phyloP scores from a whole-genome alignment of 1,140 invertebrate species.

The Saccostrea echinata region DNA sequence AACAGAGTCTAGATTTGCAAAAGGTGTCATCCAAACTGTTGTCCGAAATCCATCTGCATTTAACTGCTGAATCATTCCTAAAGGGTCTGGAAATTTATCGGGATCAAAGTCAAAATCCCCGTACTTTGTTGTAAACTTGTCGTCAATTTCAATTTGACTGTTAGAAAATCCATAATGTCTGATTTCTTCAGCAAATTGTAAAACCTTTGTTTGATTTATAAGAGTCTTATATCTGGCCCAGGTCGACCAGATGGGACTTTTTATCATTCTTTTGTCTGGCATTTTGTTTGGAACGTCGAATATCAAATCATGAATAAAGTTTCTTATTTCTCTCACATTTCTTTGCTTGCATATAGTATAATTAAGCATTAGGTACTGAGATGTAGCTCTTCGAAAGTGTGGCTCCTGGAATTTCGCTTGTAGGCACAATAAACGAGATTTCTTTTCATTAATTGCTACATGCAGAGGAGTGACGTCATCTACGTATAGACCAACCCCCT shows the following conservation, averaged over 20 bases:
- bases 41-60: slow-evolving; percentile 86
- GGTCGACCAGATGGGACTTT: slow-evolving; percentile 93
- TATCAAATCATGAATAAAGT: slow-evolving; percentile 48
- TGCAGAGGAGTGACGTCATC: slow-evolving; percentile 67
- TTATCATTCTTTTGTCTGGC: slow-evolving; percentile 88
- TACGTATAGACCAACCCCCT: slow-evolving; percentile 72
- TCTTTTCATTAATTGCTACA: slow-evolving; percentile 63
- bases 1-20: slow-evolving; percentile 80
- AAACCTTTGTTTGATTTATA: slow-evolving; percentile 85
- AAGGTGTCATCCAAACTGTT: slow-evolving; percentile 94
- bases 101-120: slow-evolving; percentile 88
- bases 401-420: slow-evolving; percentile 33
- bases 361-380: slow-evolving; percentile 46
- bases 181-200: slow-evolving; percentile 88
- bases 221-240: slow-evolving; percentile 88
- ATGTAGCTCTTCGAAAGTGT: slow-evolving; percentile 68
- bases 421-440: slow-evolving; percentile 54
- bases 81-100: slow-evolving; percentile 87
- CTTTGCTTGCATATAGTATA: slow-evolving; percentile 64
- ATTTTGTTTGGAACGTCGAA: slow-evolving; percentile 71
- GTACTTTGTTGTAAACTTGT: slow-evolving; percentile 93
- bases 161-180: slow-evolving; percentile 85
- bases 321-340: slow-evolving; percentile 61
- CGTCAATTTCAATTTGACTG: slow-evolving; percentile 95
- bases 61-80: slow-evolving; percentile 82